Conservation (phyloP, 1,140 invertebrate species). For the Diorhabda sublineata region DNA sequence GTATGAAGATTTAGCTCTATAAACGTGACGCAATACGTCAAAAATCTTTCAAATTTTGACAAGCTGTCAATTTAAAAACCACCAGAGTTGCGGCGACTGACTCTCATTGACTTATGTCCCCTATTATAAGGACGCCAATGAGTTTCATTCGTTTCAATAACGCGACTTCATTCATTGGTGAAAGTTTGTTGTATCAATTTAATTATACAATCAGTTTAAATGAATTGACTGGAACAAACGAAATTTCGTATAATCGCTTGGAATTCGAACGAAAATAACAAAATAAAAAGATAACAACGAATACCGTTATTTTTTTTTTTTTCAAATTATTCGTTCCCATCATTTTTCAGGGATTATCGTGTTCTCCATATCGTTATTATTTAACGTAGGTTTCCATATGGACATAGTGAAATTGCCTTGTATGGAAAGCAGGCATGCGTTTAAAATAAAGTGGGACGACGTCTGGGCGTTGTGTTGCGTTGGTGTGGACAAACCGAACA, state of each 20-base stretch:
- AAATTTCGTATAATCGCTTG: neutral
- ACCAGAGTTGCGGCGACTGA: too few species aligned
- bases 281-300: too few species aligned
- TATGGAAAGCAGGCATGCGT: neutral
- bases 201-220: conserved; percentile 13
- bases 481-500: conserved; percentile 1
- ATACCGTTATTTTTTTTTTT: too few species aligned
- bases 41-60: too few species aligned
- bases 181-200: conserved; percentile 10
- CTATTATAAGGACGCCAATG: neutral
- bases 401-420: neutral
- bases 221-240: conserved; percentile 8
- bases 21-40: too few species aligned
- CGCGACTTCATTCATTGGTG: conserved; percentile 11
- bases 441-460: neutral
- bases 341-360: too few species aligned
- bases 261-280: too few species aligned
- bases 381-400: neutral
- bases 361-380: too few species aligned
- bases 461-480: conserved; percentile 6
- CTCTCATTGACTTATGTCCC: too few species aligned
- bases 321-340: too few species aligned
- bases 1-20: too few species aligned
- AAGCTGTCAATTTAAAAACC: too few species aligned
- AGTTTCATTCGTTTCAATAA: neutral